phyloP scores from a whole-genome alignment of 2,888 invertebrate species.

The Diaprepes abbreviatus region DNA sequence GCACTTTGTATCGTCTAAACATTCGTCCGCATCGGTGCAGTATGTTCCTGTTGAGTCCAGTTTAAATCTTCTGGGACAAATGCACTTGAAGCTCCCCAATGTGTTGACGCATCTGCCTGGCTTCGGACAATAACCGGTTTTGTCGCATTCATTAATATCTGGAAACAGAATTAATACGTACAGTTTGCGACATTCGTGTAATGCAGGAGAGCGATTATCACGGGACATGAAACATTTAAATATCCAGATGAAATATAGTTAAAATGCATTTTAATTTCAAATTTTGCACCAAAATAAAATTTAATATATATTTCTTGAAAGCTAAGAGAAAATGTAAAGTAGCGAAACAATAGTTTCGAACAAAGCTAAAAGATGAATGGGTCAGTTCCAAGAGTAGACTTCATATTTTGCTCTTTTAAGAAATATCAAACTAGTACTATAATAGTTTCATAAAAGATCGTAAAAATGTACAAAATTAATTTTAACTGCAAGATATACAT shows the following conservation, averaged over 20 bases:
- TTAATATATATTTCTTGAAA: no score
- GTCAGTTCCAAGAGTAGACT: no score
- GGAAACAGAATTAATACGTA: conserved; percentile 32
- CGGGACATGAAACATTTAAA: neutral
- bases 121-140: conserved; percentile 75
- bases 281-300: no score
- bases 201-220: conserved; percentile 5
- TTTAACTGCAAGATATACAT: no score
- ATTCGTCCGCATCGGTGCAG: conserved; percentile 86
- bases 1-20: conserved; percentile 79
- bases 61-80: conserved; percentile 86
- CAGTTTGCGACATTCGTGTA: conserved; percentile 5
- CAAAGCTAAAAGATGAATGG: no score
- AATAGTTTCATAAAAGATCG: no score
- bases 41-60: conserved; percentile 78
- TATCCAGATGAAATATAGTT: neutral
- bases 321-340: no score
- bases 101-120: conserved; percentile 88
- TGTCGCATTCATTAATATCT: conserved; percentile 90
- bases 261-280: neutral
- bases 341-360: no score
- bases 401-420: no score
- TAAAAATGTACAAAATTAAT: no score
- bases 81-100: conserved; percentile 85
- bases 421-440: no score